Base-by-base conservation (phyloP, 2,113 vertebrate genomes). In the Mastomys natalensis region DNA sequence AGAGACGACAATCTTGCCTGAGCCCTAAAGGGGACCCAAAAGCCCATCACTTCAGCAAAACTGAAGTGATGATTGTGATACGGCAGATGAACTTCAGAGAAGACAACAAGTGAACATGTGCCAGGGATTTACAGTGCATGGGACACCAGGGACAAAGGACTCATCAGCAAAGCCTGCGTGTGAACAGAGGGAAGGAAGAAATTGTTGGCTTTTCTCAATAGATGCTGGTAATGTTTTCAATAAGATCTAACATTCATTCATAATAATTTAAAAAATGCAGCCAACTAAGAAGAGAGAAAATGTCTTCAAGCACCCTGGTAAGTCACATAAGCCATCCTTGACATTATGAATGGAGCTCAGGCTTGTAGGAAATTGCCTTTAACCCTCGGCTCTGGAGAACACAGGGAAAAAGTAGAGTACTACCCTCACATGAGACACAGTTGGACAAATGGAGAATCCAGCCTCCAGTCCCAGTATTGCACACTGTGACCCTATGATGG, bases 351-450 rank as follows among this genome's bases (percentile, higher is more conserved):
- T 78, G 37, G 10, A 24, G 5, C 55, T 21, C 70, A 72, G 15
- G 48, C 26, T 78, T 29, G 48, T 17, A 24, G 0, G 1, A 40
- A 55, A 82, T 24, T 26, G 17, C 2, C n/a, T 16, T 34, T 15
- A 7, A 68, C 0, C 31, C 73, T 12, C 34, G n/a, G 13, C 7
- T 78, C 70, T 4, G 2, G 1, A 8, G 40, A 62, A 45, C 7
- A 3, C 1, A 2, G 1, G 26, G 70, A 29, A 64, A 40, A 45
- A 62, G 31, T 37, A 37, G 26, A 29, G 2, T 0, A 1, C 0
- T 6, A 7, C 0, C 0, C 0, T 19, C 34, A 9, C 26, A 3
- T 2, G 0, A 3, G 8, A 11, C 5, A 0, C 0, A 19, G 10
- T 0, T 0, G 45, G n/a, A 8, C 37, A 48, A 10, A 9, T 5